A percentile compares a stretch with the other conserved stretches of the same genome.
Conservation (phyloP, 2,113 vertebrate species). For the Xiphophorus hellerii region DNA sequence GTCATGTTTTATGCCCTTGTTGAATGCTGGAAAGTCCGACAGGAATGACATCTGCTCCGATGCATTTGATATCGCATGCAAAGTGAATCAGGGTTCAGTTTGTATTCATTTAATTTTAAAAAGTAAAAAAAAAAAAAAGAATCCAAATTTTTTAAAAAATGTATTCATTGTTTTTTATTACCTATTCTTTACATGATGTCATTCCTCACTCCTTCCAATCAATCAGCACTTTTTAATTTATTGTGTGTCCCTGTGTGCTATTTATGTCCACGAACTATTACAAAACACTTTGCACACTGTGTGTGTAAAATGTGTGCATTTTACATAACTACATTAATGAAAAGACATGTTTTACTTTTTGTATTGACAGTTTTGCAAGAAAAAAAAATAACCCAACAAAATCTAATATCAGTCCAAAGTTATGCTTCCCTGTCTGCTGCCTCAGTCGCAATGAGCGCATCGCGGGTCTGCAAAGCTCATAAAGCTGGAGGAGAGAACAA, state of each 20-base stretch:
- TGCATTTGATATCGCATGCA: not conserved
- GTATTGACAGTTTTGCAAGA: not conserved
- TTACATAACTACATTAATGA: no score
- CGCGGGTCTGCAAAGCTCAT: conserved; percentile 56
- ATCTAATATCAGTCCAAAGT: conserved; percentile 21
- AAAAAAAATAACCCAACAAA: not conserved
- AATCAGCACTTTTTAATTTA: not conserved
- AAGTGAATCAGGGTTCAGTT: not conserved
- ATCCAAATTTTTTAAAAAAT: no score
- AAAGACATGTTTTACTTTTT: no score
- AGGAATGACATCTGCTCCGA: not conserved
- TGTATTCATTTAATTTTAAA: not conserved
- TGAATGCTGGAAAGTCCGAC: conserved; percentile 15
- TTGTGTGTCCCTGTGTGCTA: not conserved
- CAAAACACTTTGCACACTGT: no score
- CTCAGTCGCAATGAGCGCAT: conserved; percentile 54
- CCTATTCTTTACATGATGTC: not conserved
- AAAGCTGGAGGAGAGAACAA: conserved; percentile 63
- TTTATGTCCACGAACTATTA: no score
- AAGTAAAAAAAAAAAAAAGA: no score
- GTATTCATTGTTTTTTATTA: not conserved
- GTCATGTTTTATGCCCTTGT: conserved; percentile 21
- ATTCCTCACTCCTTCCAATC: not conserved
- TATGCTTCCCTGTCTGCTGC: conserved; percentile 22
- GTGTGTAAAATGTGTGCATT: no score